Base-by-base conservation (phyloP, 1,140 invertebrate species). In the Pararge aegeria region DNA sequence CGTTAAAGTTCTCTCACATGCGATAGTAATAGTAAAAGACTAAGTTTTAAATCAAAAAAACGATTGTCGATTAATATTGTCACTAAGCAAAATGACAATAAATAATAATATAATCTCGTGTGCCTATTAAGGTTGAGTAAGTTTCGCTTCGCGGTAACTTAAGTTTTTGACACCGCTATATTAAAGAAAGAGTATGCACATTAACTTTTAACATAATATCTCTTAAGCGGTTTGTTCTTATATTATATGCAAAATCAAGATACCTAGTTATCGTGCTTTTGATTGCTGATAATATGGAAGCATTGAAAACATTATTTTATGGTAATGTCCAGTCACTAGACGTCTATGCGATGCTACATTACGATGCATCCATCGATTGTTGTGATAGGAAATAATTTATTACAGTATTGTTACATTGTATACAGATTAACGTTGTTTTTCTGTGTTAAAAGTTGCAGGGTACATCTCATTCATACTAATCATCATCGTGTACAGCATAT, bases 311-410 rank as follows among this genome's bases (percentile, higher is more conserved):
- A 42, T 42, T 7, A 24, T 24, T 24, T 42, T 42, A 42, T 42
- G 38, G 18, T 42, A 42, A 42, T 42, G 38, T 12, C 30, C 18
- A 19, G 15, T 5, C 18, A 15, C 3, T 24, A 7, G 24, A 24
- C 24, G 24, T 24, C 24, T 7, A 24, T 15, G 12, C 12, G 34
- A 38, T 38, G 38, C 6, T 42, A 7, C 13, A 5, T 3, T 42
- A 10, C 18, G 38, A 18, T 1, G 38, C 18, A 19, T 15, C 12
- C 13, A 38, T 42, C 38, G 38, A 42, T 42, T 16, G 38, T 18
- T 18, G 38, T 42, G 38, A 42, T 42, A 42, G 38, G 38, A 42
- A 42, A 42, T 18, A 42, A 42, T 42, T 42, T 42, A 42, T 42
- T 18, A 42, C 10, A 15, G 38, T 24, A 24, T 24, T 24, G 24